Percentiles rank a stretch among this genome's conserved stretches.
These are phyloP conservation scores for Noctua janthina DNA, from an alignment of 2,888 invertebrate genomes.

Conservation along the genomic window DNA sequence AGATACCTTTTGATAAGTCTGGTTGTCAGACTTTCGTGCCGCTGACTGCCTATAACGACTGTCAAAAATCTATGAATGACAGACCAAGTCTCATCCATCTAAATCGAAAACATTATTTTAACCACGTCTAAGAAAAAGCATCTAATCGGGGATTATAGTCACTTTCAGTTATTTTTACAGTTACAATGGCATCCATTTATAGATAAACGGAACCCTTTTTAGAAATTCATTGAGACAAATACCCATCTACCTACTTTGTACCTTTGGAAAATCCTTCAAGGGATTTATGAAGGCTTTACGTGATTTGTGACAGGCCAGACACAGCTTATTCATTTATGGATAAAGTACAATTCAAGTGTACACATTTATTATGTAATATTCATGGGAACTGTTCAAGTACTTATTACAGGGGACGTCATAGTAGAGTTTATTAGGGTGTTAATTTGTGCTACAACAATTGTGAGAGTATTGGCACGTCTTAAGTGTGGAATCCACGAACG, in stretches of 20 bases:
- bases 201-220: conserved; percentile 6
- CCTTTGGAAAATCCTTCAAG: conserved; percentile 33
- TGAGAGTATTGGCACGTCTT: conserved; percentile 36
- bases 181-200: not conserved
- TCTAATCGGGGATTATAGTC: not conserved
- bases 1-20: no score
- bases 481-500: conserved; percentile 28
- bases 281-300: conserved; percentile 28
- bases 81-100: not conserved
- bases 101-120: not conserved
- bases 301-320: conserved; percentile 14
- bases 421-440: conserved; percentile 46
- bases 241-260: conserved; percentile 8
- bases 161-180: conserved; percentile 1
- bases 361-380: conserved; percentile 8
- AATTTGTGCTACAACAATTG: conserved; percentile 44
- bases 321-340: conserved; percentile 12
- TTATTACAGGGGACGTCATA: not conserved
- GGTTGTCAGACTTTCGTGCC: no score
- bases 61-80: no score
- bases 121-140: not conserved
- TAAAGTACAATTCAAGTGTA: not conserved
- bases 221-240: conserved; percentile 29
- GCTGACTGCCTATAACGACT: no score
- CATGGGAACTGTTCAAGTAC: conserved; percentile 1